These are phyloP conservation scores for Stegana nigrithorax DNA, from an alignment of 2,888 invertebrate genomes.

Conservation along the genomic window DNA sequence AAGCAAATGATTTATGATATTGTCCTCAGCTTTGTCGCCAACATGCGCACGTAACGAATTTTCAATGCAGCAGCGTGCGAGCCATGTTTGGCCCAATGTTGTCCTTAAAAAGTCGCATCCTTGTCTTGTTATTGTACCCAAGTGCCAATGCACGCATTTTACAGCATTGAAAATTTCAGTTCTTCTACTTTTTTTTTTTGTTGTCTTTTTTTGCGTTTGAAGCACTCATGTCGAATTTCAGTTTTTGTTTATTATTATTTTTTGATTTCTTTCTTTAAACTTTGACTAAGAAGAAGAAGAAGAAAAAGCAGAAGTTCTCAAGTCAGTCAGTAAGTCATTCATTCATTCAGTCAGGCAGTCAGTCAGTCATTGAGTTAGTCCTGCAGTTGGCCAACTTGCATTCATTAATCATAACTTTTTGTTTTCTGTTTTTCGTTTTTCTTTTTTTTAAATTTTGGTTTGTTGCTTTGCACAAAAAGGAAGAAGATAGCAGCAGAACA, in stretches of 20 bases:
- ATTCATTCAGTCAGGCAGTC: slow-evolving; percentile 23
- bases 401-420: slow-evolving; percentile 55
- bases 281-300: neutral
- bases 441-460: neutral
- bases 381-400: slow-evolving; percentile 19
- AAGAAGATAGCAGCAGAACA: neutral
- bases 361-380: slow-evolving; percentile 35
- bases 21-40: neutral
- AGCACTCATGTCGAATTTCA: neutral
- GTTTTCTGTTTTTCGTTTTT: neutral
- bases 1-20: slow-evolving; percentile 14
- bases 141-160: neutral
- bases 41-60: neutral
- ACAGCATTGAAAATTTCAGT: slow-evolving; percentile 15
- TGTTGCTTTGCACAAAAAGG: too few species aligned
- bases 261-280: neutral
- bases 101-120: neutral
- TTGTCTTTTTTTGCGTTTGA: neutral
- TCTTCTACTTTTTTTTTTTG: slow-evolving; percentile 7
- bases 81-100: neutral
- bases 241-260: neutral
- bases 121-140: neutral
- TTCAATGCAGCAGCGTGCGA: neutral
- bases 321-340: neutral
- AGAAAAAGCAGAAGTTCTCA: neutral